Percentiles rank a stretch among this genome's conserved stretches.
Evolutionary conservation across 2,113 vertebrate species (phyloP).

Genomic region (Tichodroma muraria): DNA sequence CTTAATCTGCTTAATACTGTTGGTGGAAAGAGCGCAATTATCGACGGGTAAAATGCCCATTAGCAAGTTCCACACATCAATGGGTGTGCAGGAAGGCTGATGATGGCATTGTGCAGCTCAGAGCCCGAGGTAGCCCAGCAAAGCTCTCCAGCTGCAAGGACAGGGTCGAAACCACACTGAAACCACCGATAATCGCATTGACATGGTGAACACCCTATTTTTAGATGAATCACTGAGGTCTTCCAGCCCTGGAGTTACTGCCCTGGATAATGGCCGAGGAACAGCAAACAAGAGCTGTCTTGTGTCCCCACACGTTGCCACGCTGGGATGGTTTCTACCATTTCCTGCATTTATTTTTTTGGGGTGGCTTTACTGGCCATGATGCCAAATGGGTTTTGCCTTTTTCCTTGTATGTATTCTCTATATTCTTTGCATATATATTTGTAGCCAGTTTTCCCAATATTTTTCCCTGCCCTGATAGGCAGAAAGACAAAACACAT

Average conservation of each 20-base stretch:
- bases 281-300: not conserved
- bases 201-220: conserved; percentile 5
- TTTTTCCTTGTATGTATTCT: not conserved
- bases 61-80: conserved; percentile 50
- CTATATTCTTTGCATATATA: not conserved
- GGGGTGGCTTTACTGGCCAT: not conserved
- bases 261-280: not conserved
- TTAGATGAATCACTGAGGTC: conserved; percentile 6
- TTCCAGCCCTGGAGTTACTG: not conserved
- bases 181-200: conserved; percentile 14
- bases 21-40: not conserved
- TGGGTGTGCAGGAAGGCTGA: conserved; percentile 11
- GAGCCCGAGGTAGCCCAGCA: not conserved
- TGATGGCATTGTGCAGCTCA: not conserved
- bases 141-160: not conserved
- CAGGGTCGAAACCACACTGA: not conserved
- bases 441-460: not conserved
- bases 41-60: not conserved
- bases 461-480: not conserved
- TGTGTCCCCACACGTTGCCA: not conserved
- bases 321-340: not conserved
- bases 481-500: not conserved
- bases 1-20: not conserved
- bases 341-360: not conserved
- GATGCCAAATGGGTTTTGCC: not conserved